Conservation (phyloP, 2,888 invertebrate genomes). For the Pyralis farinalis region DNA sequence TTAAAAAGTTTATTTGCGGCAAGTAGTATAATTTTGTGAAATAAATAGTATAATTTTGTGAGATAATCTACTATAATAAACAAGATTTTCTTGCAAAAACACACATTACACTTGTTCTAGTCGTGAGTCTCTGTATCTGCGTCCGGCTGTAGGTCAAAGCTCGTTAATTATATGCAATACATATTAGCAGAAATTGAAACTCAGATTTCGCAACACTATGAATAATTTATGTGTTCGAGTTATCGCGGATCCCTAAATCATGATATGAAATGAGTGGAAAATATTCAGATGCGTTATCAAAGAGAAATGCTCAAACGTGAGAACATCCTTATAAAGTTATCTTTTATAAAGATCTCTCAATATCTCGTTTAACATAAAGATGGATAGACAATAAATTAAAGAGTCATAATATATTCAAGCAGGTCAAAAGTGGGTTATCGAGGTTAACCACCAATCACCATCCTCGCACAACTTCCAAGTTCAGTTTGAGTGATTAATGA, state of each 20-base stretch:
- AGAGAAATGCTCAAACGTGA: conserved; percentile 2
- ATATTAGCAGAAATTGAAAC: conserved; percentile 20
- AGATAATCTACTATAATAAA: too few relatives aligned
- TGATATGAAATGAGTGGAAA: background rate
- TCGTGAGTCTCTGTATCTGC: too few relatives aligned
- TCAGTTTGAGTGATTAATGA: background rate
- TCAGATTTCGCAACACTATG: conserved; percentile 14
- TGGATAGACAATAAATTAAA: background rate
- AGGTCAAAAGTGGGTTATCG: background rate
- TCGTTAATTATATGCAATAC: conserved; percentile 12
- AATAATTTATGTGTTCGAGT: conserved; percentile 10
- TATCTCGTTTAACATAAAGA: background rate
- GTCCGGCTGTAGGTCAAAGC: too few relatives aligned
- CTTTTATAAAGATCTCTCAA: background rate
- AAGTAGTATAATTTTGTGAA: too few relatives aligned
- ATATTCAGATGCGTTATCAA: conserved; percentile 6
- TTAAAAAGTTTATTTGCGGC: too few relatives aligned
- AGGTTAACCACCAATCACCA: background rate
- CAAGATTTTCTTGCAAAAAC: too few relatives aligned
- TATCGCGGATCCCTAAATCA: background rate
- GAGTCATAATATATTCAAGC: background rate
- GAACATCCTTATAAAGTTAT: conserved; percentile 2
- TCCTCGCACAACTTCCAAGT: background rate
- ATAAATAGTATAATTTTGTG: too few relatives aligned
- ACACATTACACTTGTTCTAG: too few relatives aligned